Percentiles rank a stretch among this genome's conserved stretches.
Evolutionary conservation across 2,113 vertebrate species (phyloP).

Genomic region (Cryptotis parvus): DNA sequence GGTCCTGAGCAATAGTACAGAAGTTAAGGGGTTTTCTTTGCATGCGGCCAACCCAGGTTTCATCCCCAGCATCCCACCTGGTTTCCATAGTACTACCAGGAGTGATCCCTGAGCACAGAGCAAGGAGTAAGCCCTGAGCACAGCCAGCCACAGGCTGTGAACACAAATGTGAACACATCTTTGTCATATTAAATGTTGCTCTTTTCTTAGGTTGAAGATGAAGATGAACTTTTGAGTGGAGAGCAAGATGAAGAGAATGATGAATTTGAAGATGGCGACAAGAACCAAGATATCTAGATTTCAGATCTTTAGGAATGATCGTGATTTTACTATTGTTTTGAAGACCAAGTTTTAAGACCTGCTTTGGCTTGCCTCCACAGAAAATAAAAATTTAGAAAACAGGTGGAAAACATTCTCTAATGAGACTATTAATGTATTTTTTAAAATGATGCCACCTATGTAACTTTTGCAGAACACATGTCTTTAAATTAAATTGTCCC

Average conservation of each 20-base stretch:
- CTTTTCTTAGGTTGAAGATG: constrained; percentile 88
- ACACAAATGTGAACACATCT: background rate
- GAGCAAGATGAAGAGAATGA: constrained; percentile 89
- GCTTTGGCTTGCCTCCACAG: constrained; percentile 69
- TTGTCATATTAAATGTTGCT: background rate
- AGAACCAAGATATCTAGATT: constrained; percentile 58
- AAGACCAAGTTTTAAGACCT: constrained; percentile 56
- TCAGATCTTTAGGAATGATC: constrained; percentile 52
- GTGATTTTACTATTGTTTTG: constrained; percentile 20
- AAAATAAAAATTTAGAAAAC: constrained; percentile 77
- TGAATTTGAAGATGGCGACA: constrained; percentile 81
- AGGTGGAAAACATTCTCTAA: constrained; percentile 67
- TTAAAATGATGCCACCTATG: constrained; percentile 74
- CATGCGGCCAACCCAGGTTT: background rate
- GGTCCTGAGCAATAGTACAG: background rate
- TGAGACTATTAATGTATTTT: constrained; percentile 78
- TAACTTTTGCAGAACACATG: constrained; percentile 73
- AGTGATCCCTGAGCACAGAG: too few relatives aligned
- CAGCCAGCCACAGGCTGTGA: background rate
- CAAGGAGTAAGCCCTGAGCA: too few relatives aligned
- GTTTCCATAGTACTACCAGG: background rate
- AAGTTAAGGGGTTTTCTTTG: background rate
- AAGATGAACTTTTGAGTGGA: constrained; percentile 88
- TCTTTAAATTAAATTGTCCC: constrained; percentile 77
- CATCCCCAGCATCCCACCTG: background rate